Percentiles rank a stretch among this genome's conserved stretches.
phyloP scores from a whole-genome alignment of 2,113 vertebrate species.

The Campylomormyrus numenius region DNA sequence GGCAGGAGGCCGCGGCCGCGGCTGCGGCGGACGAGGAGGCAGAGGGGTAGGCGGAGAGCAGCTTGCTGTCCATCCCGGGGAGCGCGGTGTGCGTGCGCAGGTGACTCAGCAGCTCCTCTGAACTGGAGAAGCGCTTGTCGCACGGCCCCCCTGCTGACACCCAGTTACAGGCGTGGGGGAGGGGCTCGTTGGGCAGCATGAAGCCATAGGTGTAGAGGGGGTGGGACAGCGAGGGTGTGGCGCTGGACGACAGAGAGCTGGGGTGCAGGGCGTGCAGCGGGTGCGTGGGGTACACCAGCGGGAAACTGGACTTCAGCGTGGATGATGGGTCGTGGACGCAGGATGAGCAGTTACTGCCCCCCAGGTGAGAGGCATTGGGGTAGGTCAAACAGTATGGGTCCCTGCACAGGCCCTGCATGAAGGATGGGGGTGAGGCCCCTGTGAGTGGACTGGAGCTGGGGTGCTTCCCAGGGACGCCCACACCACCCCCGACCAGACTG shows the following conservation, averaged over 20 bases:
- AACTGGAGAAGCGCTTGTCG: conserved; percentile 89
- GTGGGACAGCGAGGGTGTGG: conserved; percentile 74
- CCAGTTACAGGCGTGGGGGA: conserved; percentile 94
- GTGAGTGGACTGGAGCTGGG: conserved; percentile 89
- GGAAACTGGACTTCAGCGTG: conserved; percentile 77
- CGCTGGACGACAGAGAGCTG: conserved; percentile 70
- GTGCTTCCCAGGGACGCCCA: conserved; percentile 79
- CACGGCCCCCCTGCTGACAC: conserved; percentile 88
- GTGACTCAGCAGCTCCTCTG: conserved; percentile 90
- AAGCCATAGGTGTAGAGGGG: conserved; percentile 94
- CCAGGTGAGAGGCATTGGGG: conserved; percentile 78
- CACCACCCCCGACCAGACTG: conserved; percentile 69
- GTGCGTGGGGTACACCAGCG: conserved; percentile 83
- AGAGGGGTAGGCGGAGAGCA: conserved; percentile 71
- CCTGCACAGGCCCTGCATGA: conserved; percentile 92
- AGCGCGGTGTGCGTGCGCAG: conserved; percentile 87
- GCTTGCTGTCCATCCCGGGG: conserved; percentile 78
- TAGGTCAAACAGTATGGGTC: conserved; percentile 94
- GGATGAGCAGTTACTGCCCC: conserved; percentile 80
- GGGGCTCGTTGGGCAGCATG: conserved; percentile 88
- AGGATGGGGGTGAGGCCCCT: conserved; percentile 85
- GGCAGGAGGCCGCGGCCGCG: conserved; percentile 70
- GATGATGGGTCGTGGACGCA: conserved; percentile 81
- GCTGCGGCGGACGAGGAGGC: conserved; percentile 58
- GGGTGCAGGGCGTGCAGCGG: conserved; percentile 81